phyloP scores from a whole-genome alignment of 2,797 vertebrate species.

The Lutjanus argentimaculatus region DNA sequence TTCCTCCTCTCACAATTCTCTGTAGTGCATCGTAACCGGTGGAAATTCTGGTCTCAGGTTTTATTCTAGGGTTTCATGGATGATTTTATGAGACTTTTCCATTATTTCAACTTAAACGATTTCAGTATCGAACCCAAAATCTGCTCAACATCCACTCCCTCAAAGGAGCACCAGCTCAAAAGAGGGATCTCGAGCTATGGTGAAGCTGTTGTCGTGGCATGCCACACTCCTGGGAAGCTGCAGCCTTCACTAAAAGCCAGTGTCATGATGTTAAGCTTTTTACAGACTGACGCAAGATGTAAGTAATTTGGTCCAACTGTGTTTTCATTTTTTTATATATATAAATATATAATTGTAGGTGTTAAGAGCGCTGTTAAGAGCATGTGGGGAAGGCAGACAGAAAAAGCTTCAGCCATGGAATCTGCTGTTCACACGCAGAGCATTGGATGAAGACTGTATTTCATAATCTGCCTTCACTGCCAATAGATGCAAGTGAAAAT shows the following conservation, averaged over 20 bases:
- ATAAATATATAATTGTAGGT: slow-evolving; percentile 72
- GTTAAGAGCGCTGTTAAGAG: slow-evolving; percentile 70
- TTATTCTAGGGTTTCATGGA: not conserved
- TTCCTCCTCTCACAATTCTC: not conserved
- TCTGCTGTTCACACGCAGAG: slow-evolving; percentile 64
- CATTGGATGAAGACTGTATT: slow-evolving; percentile 61
- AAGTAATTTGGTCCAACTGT: slow-evolving; percentile 67
- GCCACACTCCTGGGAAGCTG: slow-evolving; percentile 64
- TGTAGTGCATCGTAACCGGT: not conserved
- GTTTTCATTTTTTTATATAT: slow-evolving; percentile 47
- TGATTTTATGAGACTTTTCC: slow-evolving; percentile 1
- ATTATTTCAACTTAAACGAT: slow-evolving; percentile 4
- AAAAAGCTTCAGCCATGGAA: slow-evolving; percentile 66
- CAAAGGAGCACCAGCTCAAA: slow-evolving; percentile 45
- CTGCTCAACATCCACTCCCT: slow-evolving; percentile 9
- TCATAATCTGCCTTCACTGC: slow-evolving; percentile 62
- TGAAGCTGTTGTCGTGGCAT: slow-evolving; percentile 43
- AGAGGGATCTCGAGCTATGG: slow-evolving; percentile 25
- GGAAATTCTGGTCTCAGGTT: not conserved
- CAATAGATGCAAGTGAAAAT: slow-evolving; percentile 66
- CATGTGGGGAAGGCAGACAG: slow-evolving; percentile 63
- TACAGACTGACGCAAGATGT: slow-evolving; percentile 79
- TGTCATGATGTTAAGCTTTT: slow-evolving; percentile 72
- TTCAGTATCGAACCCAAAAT: slow-evolving; percentile 3
- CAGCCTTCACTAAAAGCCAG: slow-evolving; percentile 69